Evolutionary conservation across 2,113 vertebrate species (phyloP).

Genomic region (Sinocyclocheilus anophthalmus): DNA sequence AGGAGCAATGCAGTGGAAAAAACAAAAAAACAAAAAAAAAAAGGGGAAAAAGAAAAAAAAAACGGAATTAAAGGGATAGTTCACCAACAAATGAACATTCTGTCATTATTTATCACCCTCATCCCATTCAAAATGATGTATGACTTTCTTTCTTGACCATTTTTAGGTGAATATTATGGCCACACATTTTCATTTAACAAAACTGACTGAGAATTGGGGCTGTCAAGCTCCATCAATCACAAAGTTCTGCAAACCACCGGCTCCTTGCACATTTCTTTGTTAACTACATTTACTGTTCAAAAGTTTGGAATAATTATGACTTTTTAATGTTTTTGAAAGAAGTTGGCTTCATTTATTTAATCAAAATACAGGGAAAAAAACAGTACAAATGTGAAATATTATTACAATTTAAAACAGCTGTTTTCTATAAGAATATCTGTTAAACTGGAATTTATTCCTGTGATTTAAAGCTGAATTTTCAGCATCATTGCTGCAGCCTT

Average conservation of each 20-base stretch:
- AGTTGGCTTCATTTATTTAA: not conserved
- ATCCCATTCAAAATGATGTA: not conserved
- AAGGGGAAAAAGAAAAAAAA: too few species aligned
- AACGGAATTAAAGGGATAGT: not conserved
- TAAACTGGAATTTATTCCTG: too few species aligned
- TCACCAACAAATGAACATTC: not conserved
- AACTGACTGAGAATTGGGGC: not conserved
- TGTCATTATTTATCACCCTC: not conserved
- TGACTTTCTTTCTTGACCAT: not conserved
- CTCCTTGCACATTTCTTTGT: too few species aligned
- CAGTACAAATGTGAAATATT: not conserved
- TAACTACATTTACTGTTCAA: too few species aligned
- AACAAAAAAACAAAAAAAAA: too few species aligned
- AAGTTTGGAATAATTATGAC: not conserved
- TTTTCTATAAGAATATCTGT: not conserved
- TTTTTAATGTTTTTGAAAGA: too few species aligned
- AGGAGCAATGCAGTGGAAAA: not conserved
- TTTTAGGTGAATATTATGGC: not conserved
- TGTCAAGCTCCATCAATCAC: not conserved
- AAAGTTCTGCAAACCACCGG: not conserved
- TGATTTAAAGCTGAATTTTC: too few species aligned
- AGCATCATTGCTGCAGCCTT: too few species aligned
- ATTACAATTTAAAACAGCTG: not conserved
- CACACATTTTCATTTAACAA: not conserved
- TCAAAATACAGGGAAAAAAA: not conserved